Base-by-base conservation (phyloP, 2,797 vertebrate species). In the Typhlichthys eigenmanni region DNA sequence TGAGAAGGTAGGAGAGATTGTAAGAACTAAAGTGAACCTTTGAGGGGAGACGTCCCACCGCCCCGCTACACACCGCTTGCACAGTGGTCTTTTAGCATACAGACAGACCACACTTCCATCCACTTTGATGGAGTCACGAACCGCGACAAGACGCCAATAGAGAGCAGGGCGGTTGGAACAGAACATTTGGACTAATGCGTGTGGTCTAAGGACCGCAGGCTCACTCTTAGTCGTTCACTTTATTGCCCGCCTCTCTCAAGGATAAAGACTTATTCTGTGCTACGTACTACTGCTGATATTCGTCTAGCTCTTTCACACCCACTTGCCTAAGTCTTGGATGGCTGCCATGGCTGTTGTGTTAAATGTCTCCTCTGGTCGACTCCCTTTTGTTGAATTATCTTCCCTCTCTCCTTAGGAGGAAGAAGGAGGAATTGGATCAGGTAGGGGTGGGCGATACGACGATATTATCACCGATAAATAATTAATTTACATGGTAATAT, bases 21-120 rank as follows among this genome's bases (percentile, higher is more conserved):
- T 49, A 69, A 74, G 75, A 55, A 61, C 75, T 74, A 69, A 74
- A 83, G 57, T 78, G 82, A 84, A 71, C 69, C 60, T 68, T 56
- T 61, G 75, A 83, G 56, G 61, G 65, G 66, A 88, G 74, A 85
- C 73, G 55, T 38, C 34, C 34, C 34, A 38, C 34, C 74, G 71
- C 77, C 48, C 74, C 73, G 77, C 72, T 45, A 74, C 72, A 74
- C 34, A 8, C 34, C 13, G 55, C 66, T 77, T 68, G 74, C 83
- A 79, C 63, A 80, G 73, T 64, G 72, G 58, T 74, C 64, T 55
- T 82, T 81, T 75, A 81, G 78, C 34, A 38, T 38, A 38, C 75
- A 66, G 77, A 85, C 68, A 82, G 74, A 74, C 72, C 69, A 71
- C 78, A 79, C 72, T 84, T 87, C 50, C 24, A 85, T 80, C 71